Evolutionary conservation across 2,888 invertebrate species (phyloP).

Genomic region (Lagria hirta): DNA sequence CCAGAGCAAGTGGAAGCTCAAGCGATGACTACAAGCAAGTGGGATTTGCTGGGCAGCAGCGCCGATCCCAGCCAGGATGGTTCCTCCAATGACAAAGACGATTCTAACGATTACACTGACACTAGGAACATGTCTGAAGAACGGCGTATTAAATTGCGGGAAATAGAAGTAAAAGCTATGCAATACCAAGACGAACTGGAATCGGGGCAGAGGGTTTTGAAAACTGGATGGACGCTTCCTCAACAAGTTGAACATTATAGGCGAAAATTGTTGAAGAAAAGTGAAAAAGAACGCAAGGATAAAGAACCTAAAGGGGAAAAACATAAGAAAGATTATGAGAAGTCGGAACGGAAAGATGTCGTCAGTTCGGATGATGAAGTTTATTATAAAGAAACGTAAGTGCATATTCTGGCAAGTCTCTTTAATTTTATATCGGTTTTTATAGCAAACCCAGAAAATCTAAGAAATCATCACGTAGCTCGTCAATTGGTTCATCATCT

Average conservation of each 20-base stretch:
- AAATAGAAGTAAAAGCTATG: constrained; percentile 93
- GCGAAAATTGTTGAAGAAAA: constrained; percentile 81
- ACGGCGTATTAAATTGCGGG: constrained; percentile 75
- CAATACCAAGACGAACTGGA: constrained; percentile 96
- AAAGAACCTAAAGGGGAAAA: constrained; percentile 46
- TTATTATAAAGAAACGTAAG: constrained; percentile 54
- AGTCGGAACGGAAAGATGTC: constrained; percentile 43
- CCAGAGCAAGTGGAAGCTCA: constrained; percentile 78
- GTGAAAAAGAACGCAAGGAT: constrained; percentile 52
- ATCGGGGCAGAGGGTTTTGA: constrained; percentile 73
- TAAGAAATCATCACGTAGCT: constrained; percentile 54
- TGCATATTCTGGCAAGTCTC: constrained; percentile 26
- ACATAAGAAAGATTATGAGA: constrained; percentile 50
- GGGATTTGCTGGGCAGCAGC: constrained; percentile 72
- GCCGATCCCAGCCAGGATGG: constrained; percentile 52
- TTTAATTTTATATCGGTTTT: constrained; percentile 34
- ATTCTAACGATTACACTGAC: constrained; percentile 51
- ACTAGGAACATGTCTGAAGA: constrained; percentile 64
- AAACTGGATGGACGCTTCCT: constrained; percentile 71
- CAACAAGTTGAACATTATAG: constrained; percentile 91
- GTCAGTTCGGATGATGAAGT: constrained; percentile 49
- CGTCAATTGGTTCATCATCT: constrained; percentile 51
- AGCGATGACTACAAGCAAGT: constrained; percentile 86
- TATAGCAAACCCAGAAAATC: constrained; percentile 54
- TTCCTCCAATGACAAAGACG: constrained; percentile 48